Evolutionary conservation across 2,113 vertebrate genomes (phyloP), one percentile per base, ranked within the genome.

Genomic region (Nymphicus hollandicus): DNA sequence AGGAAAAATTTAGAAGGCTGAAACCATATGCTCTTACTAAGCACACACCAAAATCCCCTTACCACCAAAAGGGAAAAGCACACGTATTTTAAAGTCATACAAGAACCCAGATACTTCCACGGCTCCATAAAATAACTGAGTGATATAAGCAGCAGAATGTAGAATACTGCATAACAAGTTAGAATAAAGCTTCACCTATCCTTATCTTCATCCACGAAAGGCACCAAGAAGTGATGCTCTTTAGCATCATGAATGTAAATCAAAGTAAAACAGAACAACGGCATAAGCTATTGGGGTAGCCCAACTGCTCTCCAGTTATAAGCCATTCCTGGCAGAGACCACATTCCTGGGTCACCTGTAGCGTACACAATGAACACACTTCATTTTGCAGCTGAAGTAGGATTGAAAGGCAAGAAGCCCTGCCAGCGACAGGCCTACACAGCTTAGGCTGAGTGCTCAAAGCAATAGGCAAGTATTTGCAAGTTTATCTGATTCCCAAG

Each of bases 191-290:
- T 84, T 91, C 87, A 50, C 25, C 14, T n/a, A 13, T 24, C 19
- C 13, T n/a, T 25, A 55, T 28, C 55, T 74, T 81, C 43, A 53
- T 19, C 37, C 44, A 39, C 19, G 27, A 79, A 88, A 91, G n/a
- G 28, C 85, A 82, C 73, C 60, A 87, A 10, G 13, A 81, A 81
- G 53, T 50, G 2, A 50, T 17, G 55, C 16, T 44, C 47, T 17
- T 73, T 41, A 89, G 31, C n/a, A 78, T 15, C 27, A 70, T 6
- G 6, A 92, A 81, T 29, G 13, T 28, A 89, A 86, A 91, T 41
- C 4, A 61, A 55, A 14, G 27, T 7, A 1, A 11, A 87, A 44
- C 70, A 18, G 0, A 20, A 22, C 10, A 79, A 20, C 1, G 13
- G 46, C 46, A 47, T 7, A 53, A 70, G 29, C 10, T 22, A 18